Percentiles rank a stretch among this genome's conserved stretches.
These are phyloP conservation scores for Agonopterix arenella DNA, from an alignment of 2,888 invertebrate species.

Conservation along the genomic window DNA sequence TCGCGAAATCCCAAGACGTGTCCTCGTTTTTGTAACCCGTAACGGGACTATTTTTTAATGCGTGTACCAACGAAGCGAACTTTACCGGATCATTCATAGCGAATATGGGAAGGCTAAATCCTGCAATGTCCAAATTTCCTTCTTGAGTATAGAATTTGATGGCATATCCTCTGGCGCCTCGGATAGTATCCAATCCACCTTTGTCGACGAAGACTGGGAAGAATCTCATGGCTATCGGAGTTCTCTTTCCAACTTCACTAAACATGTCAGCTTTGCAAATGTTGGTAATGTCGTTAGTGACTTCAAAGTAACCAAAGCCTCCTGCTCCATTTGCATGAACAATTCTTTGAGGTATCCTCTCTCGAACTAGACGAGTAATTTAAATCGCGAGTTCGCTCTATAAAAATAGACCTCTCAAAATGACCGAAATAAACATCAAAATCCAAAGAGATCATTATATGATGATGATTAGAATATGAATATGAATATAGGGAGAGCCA, in stretches of 20 bases:
- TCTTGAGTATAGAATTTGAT: slow-evolving; percentile 36
- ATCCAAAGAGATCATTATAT: too few relatives aligned
- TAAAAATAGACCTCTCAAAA: too few relatives aligned
- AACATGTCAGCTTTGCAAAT: slow-evolving; percentile 74
- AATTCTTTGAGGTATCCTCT: slow-evolving; percentile 92
- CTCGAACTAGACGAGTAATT: slow-evolving; percentile 85
- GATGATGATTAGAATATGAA: too few relatives aligned
- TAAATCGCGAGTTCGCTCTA: too few relatives aligned
- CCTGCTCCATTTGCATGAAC: slow-evolving; percentile 94
- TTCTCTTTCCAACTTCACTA: slow-evolving; percentile 74
- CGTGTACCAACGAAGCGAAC: slow-evolving; percentile 70
- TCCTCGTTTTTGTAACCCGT: slow-evolving; percentile 37
- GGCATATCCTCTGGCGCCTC: slow-evolving; percentile 58
- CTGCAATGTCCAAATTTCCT: slow-evolving; percentile 28
- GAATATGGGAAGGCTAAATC: slow-evolving; percentile 67
- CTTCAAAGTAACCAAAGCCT: slow-evolving; percentile 40
- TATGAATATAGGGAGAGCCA: too few relatives aligned
- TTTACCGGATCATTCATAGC: slow-evolving; percentile 70
- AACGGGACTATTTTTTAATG: slow-evolving; percentile 73
- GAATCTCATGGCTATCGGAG: slow-evolving; percentile 74
- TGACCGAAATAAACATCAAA: too few relatives aligned
- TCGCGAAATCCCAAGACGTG: slow-evolving; percentile 71
- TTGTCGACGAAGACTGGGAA: slow-evolving; percentile 78
- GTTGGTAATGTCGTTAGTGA: slow-evolving; percentile 1
- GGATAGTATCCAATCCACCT: slow-evolving; percentile 75